These are phyloP conservation scores for Lagorchestes hirsutus DNA, from an alignment of 2,797 vertebrate genomes.

Conservation along the genomic window DNA sequence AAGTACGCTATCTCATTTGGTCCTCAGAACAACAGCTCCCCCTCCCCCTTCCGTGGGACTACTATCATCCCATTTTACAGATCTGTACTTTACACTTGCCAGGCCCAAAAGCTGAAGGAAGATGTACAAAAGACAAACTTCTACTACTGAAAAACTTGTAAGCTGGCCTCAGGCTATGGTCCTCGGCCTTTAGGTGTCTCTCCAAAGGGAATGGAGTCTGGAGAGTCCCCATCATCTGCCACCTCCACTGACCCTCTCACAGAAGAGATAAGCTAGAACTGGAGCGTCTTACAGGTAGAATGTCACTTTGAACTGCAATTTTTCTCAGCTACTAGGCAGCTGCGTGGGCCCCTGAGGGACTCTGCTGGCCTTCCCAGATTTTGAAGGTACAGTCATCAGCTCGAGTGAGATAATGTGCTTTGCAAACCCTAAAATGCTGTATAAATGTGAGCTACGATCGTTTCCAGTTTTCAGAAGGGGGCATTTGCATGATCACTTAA, in stretches of 20 bases:
- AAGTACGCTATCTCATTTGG: too few species aligned
- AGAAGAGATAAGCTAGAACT: neutral
- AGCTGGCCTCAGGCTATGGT: neutral
- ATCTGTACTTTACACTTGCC: neutral
- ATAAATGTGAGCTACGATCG: neutral
- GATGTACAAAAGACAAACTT: neutral
- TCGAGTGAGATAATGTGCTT: neutral
- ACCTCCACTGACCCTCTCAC: neutral
- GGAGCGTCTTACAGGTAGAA: neutral
- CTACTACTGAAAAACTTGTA: neutral
- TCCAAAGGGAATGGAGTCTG: neutral
- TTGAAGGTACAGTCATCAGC: neutral
- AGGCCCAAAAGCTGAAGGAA: neutral
- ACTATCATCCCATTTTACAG: neutral
- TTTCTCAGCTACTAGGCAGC: neutral
- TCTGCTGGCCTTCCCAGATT: neutral
- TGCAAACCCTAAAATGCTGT: neutral
- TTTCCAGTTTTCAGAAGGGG: neutral
- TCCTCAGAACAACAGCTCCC: neutral
- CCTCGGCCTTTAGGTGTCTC: neutral
- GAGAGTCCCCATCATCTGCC: neutral
- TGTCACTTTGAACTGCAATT: neutral
- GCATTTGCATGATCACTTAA: neutral
- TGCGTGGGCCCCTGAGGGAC: accelerated
- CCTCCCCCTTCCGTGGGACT: neutral